Percentiles rank a stretch among this genome's conserved stretches.
phyloP scores from a whole-genome alignment of 2,113 vertebrate species.

The Amphiprion ocellaris region DNA sequence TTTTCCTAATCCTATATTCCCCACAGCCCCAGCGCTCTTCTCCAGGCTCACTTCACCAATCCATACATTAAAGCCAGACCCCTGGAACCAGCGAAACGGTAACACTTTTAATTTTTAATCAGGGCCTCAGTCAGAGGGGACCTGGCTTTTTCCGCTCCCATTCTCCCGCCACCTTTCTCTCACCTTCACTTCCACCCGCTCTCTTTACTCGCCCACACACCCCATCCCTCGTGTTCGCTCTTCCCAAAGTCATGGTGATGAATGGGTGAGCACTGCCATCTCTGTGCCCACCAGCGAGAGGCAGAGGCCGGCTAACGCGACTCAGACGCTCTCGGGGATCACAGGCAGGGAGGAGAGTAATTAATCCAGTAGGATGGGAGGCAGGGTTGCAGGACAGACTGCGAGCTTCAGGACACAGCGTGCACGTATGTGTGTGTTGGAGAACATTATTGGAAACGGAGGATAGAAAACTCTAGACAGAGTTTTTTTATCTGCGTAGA shows the following conservation, averaged over 20 bases:
- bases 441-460: conserved; percentile 34
- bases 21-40: conserved; percentile 33
- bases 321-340: conserved; percentile 82
- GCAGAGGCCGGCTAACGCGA: conserved; percentile 74
- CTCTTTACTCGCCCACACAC: conserved; percentile 42
- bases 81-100: conserved; percentile 59
- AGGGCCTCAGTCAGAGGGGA: conserved; percentile 75
- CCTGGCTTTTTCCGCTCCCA: conserved; percentile 60
- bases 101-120: conserved; percentile 82
- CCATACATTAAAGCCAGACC: conserved; percentile 61
- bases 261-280: conserved; percentile 81
- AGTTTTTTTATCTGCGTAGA: conserved; percentile 42
- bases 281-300: conserved; percentile 82
- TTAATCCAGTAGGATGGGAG: conserved; percentile 83
- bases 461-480: conserved; percentile 37
- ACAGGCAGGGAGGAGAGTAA: conserved; percentile 81
- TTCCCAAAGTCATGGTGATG: conserved; percentile 84
- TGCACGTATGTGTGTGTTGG: conserved; percentile 20
- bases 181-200: conserved; percentile 70
- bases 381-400: conserved; percentile 67
- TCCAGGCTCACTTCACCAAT: conserved; percentile 60
- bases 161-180: conserved; percentile 69
- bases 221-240: conserved; percentile 57
- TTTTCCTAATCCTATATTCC: conserved; percentile 30
- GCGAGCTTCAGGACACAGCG: conserved; percentile 61